phyloP scores from a whole-genome alignment of 2,113 vertebrate genomes.

The Pimephales promelas region DNA sequence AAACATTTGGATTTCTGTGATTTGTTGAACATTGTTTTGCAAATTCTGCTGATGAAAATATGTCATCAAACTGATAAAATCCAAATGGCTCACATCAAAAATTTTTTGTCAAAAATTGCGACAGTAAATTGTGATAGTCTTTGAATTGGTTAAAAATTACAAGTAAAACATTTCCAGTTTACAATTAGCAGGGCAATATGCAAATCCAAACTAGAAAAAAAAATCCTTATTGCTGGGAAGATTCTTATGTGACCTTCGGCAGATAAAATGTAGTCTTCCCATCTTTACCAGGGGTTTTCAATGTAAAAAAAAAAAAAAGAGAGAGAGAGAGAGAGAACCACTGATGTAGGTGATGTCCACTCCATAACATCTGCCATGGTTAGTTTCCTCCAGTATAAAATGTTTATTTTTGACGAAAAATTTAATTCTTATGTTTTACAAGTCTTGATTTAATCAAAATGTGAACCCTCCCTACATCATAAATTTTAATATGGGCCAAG shows the following conservation, averaged over 20 bases:
- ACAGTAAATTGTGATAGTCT: neutral
- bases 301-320: neutral
- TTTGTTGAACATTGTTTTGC: neutral
- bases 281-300: neutral
- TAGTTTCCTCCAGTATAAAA: constrained; percentile 56
- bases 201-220: too few species aligned
- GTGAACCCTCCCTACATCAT: constrained; percentile 58
- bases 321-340: too few species aligned
- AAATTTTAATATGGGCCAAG: constrained; percentile 58
- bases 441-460: constrained; percentile 65
- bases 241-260: neutral
- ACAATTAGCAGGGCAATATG: neutral
- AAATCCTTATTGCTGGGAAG: neutral
- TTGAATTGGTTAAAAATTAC: neutral
- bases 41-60: constrained; percentile 1
- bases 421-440: constrained; percentile 52
- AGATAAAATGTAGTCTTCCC: neutral
- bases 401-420: constrained; percentile 62
- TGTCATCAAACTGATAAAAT: neutral
- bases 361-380: constrained; percentile 44
- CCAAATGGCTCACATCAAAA: neutral
- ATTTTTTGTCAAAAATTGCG: neutral
- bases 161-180: neutral
- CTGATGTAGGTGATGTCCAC: neutral
- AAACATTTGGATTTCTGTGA: constrained; percentile 40